Evolutionary conservation across 2,888 invertebrate species (phyloP), one percentile per base, ranked within the genome.

Genomic region (Leucozona laternaria): DNA sequence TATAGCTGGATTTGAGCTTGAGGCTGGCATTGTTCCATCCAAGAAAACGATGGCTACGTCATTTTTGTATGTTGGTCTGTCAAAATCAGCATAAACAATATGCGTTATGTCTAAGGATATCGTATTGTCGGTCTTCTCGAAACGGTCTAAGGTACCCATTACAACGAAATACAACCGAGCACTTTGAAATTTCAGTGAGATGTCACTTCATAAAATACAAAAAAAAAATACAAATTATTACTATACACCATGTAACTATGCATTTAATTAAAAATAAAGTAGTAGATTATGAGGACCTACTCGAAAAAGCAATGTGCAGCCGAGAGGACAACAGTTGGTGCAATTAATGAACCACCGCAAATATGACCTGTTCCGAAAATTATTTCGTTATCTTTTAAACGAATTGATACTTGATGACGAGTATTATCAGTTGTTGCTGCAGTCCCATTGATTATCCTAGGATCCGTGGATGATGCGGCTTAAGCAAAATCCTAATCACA

Each of bases 301-400:
- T 92, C 87, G n/a, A 90, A 90, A 84, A 92, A 90, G 48, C 92
- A 92, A 88, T 92, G 92, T 0, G 92, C 91, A 0, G 92, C 92
- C 2, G 89, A 89, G 1, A 92, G 87, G 0, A 90, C 91, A 10
- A 89, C 89, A 79, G 89, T 90, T 8, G 88, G 76, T 3, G 88
- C 79, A 58, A 92, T 90, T 58, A 92, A 79, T 0, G 91, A 82
- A 4, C 91, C 92, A 3, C 92, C 92, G 55, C 92, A 92, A 15
- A 92, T 82, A 85, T 92, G 92, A 0, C 92, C 92, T 2, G 89
- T 89, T 11, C 92, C 92, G 77, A 89, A 92, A 80, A 88, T 90
- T 55, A 88, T 89, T 28, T 89, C 89, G 2, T 37, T n/a, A 7
- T 22, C 25, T 15, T 53, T 90, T 8, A 88, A 68, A 17, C 91